Evolutionary conservation across 1,140 invertebrate genomes (phyloP).

Genomic region (Hirudo medicinalis): DNA sequence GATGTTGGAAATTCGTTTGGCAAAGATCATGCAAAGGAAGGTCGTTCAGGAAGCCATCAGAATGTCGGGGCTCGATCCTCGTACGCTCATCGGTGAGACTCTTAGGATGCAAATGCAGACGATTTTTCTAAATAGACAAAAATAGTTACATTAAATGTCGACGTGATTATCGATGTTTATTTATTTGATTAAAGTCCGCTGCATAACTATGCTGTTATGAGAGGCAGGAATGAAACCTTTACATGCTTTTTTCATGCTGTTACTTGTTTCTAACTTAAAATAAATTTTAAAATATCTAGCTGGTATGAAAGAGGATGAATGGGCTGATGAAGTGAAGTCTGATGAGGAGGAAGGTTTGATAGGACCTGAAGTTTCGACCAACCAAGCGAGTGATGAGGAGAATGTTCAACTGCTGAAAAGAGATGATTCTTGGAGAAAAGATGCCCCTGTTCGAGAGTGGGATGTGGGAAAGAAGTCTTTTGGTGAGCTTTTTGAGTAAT

Average conservation of each 20-base stretch:
- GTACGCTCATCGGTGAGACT: not conserved
- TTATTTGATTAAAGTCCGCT: no score
- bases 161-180: no score
- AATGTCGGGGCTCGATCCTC: constrained; percentile 7
- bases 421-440: constrained; percentile 20
- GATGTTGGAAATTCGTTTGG: constrained; percentile 57
- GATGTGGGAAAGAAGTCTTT: constrained; percentile 29
- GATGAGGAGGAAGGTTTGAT: no score
- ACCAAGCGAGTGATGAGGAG: constrained; percentile 12
- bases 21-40: constrained; percentile 62
- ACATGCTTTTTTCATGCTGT: no score
- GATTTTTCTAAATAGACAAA: not conserved
- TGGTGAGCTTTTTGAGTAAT: constrained; percentile 23
- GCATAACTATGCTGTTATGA: no score
- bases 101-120: not conserved
- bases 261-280: not conserved
- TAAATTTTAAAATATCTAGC: not conserved
- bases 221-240: no score
- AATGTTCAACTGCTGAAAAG: constrained; percentile 15
- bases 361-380: constrained; percentile 22
- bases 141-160: no score
- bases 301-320: not conserved
- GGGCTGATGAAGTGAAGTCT: not conserved
- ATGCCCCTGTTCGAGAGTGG: constrained; percentile 30
- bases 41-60: constrained; percentile 56